Evolutionary conservation across 2,888 invertebrate genomes (phyloP).

Genomic region (Argyresthia goedartella): DNA sequence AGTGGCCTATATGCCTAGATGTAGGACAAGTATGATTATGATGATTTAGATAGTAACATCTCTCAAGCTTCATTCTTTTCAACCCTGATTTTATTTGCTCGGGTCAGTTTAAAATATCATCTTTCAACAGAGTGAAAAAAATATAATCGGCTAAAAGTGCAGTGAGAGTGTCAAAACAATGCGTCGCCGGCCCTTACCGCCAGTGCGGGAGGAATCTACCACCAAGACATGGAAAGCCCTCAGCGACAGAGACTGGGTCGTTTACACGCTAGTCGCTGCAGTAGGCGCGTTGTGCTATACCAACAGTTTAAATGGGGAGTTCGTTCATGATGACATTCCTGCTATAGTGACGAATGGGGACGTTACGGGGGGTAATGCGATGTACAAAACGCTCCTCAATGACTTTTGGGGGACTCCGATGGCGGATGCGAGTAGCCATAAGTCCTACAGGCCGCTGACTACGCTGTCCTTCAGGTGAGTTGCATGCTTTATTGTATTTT

Average conservation of each 20-base stretch:
- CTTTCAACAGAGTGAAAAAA: no score
- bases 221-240: slow-evolving; percentile 35
- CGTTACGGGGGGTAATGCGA: slow-evolving; percentile 76
- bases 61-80: no score
- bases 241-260: slow-evolving; percentile 68
- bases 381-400: slow-evolving; percentile 76
- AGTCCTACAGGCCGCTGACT: slow-evolving; percentile 88
- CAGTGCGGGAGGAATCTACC: slow-evolving; percentile 55
- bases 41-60: no score
- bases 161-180: slow-evolving; percentile 26
- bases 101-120: no score
- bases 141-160: neutral
- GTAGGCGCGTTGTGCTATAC: slow-evolving; percentile 79
- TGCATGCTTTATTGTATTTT: neutral
- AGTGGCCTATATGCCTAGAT: no score
- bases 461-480: slow-evolving; percentile 88
- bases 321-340: slow-evolving; percentile 91
- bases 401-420: slow-evolving; percentile 95
- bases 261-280: slow-evolving; percentile 74
- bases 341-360: slow-evolving; percentile 87
- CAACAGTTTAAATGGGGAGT: slow-evolving; percentile 83
- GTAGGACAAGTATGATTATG: no score
- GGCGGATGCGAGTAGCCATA: slow-evolving; percentile 85
- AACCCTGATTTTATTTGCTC: no score
- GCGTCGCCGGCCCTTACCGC: slow-evolving; percentile 58